Evolutionary conservation across 1,140 invertebrate species (phyloP).

Genomic region (Homalodisca vitripennis): DNA sequence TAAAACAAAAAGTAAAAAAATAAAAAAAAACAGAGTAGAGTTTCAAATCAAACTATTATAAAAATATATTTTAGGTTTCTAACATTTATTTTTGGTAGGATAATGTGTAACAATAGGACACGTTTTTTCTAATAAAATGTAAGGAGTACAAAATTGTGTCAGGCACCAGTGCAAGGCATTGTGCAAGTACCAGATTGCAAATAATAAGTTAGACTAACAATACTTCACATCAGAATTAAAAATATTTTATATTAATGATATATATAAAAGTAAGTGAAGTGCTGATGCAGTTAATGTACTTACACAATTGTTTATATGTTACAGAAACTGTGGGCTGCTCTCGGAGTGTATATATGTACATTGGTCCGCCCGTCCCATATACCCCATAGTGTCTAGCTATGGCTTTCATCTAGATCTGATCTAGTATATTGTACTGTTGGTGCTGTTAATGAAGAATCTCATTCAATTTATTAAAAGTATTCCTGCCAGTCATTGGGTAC

Average conservation of each 20-base stretch:
- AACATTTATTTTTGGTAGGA: too few species aligned
- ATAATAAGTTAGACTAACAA: not conserved
- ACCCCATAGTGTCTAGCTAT: not conserved
- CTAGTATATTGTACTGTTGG: too few species aligned
- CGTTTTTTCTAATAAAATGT: not conserved
- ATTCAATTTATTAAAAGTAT: too few species aligned
- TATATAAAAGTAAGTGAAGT: not conserved
- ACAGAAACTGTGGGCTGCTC: constrained; percentile 12
- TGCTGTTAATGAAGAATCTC: too few species aligned
- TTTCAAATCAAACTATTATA: too few species aligned
- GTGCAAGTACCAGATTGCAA: not conserved
- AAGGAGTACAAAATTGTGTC: not conserved
- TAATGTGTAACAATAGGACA: too few species aligned
- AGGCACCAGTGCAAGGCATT: not conserved
- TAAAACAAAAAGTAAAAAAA: too few species aligned
- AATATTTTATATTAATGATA: not conserved
- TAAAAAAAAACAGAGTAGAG: too few species aligned
- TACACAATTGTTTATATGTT: constrained; percentile 1
- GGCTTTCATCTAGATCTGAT: constrained; percentile 15
- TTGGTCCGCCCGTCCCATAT: constrained; percentile 10
- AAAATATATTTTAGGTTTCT: too few species aligned
- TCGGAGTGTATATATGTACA: constrained; percentile 23
- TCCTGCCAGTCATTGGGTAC: too few species aligned
- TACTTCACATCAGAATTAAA: not conserved
- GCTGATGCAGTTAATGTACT: not conserved